Conservation (phyloP, 1,140 invertebrate genomes). For the Steinernema khuongi region DNA sequence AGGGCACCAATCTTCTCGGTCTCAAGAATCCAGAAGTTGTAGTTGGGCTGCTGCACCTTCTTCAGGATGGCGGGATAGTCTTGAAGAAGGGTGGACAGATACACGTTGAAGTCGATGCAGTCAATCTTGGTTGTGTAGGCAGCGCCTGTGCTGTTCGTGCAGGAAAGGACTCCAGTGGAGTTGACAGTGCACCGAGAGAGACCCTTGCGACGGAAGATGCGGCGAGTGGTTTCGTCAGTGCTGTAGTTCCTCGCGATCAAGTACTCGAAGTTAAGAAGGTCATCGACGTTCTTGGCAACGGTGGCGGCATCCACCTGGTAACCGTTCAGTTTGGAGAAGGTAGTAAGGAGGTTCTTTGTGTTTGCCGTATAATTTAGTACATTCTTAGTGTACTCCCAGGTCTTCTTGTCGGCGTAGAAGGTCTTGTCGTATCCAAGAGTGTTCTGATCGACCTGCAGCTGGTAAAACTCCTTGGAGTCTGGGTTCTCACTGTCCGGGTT, state of each 20-base stretch:
- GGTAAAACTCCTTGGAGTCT: constrained; percentile 28
- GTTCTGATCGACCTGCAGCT: constrained; percentile 36
- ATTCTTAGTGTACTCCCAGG: not conserved
- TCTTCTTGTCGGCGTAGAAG: constrained; percentile 5
- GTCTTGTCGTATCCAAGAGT: not conserved
- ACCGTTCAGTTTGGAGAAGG: not conserved
- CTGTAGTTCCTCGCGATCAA: not conserved
- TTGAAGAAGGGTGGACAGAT: not conserved
- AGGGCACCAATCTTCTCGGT: not conserved
- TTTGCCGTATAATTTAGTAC: not conserved
- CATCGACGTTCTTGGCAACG: not conserved
- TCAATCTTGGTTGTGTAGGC: not conserved
- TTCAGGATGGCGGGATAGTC: not conserved
- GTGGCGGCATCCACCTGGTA: not conserved
- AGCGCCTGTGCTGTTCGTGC: not conserved
- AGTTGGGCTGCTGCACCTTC: not conserved
- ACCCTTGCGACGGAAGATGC: not conserved
- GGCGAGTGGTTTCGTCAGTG: not conserved
- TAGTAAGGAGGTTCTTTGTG: not conserved
- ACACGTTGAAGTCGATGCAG: not conserved
- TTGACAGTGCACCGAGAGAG: not conserved
- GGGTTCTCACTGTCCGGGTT: not conserved
- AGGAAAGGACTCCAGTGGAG: not conserved
- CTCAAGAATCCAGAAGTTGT: not conserved
- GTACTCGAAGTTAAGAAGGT: not conserved